Conservation (phyloP, 2,113 vertebrate genomes). For the Girardinichthys multiradiatus region DNA sequence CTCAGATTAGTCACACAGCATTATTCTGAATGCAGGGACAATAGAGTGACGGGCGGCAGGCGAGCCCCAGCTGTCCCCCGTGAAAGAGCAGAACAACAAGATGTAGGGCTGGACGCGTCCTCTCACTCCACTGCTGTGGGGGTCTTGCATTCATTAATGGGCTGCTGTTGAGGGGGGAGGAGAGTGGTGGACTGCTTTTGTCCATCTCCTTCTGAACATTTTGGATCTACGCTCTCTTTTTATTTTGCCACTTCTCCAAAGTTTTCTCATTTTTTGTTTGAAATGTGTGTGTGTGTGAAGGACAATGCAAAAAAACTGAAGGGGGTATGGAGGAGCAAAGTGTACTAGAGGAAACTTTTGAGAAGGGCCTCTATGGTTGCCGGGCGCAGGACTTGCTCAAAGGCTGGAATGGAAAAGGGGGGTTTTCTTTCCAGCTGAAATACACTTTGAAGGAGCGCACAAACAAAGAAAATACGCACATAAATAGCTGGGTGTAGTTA, state of each 20-base stretch:
- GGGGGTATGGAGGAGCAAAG: conserved; percentile 34
- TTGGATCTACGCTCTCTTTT: conserved; percentile 46
- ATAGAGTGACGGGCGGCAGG: conserved; percentile 87
- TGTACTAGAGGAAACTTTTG: conserved; percentile 44
- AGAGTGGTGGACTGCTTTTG: conserved; percentile 49
- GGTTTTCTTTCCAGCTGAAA: conserved; percentile 26
- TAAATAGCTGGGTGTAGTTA: neutral
- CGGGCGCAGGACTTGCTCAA: conserved; percentile 79
- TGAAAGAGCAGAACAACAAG: conserved; percentile 95
- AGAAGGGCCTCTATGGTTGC: conserved; percentile 76
- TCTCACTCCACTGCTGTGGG: conserved; percentile 82
- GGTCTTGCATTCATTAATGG: conserved; percentile 89
- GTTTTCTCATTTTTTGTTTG: conserved; percentile 44
- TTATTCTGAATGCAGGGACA: conserved; percentile 91
- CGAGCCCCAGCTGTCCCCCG: conserved; percentile 94
- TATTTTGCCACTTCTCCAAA: conserved; percentile 40
- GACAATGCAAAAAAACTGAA: conserved; percentile 57
- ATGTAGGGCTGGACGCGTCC: conserved; percentile 92
- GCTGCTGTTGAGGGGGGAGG: conserved; percentile 61
- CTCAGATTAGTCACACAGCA: conserved; percentile 95
- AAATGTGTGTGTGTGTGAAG: conserved; percentile 54
- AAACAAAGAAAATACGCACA: conserved; percentile 12
- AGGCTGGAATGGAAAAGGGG: conserved; percentile 79
- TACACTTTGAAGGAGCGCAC: conserved; percentile 38
- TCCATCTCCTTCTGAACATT: conserved; percentile 70